A percentile compares a stretch with the other conserved stretches of the same genome.
Conservation (phyloP, 1,140 invertebrate genomes). For the Macrobrachium nipponense region DNA sequence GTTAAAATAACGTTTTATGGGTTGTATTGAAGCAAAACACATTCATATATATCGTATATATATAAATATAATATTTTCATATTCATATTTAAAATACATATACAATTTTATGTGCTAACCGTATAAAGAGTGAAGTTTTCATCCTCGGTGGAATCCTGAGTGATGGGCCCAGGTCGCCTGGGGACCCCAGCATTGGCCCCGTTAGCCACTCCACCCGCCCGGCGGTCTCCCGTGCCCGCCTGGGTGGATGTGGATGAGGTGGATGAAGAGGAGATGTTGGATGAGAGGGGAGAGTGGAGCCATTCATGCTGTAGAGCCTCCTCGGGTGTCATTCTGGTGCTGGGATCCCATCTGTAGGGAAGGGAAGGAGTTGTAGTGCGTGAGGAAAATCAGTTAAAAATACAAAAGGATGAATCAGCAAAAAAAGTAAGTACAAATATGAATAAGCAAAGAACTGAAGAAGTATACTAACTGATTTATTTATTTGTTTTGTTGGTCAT, state of each 20-base stretch:
- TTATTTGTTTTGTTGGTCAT: too few relatives aligned
- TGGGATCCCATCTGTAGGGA: constrained; percentile 88
- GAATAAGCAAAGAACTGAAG: too few relatives aligned
- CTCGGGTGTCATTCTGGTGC: constrained; percentile 90
- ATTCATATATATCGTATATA: too few relatives aligned
- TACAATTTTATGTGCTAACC: neutral
- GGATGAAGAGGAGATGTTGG: constrained; percentile 18
- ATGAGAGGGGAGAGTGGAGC: constrained; percentile 66
- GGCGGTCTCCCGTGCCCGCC: constrained; percentile 67
- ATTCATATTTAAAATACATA: too few relatives aligned
- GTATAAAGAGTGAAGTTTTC: constrained; percentile 59
- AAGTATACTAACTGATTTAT: too few relatives aligned
- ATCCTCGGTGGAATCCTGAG: constrained; percentile 60
- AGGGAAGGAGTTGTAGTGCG: neutral
- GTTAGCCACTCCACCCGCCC: constrained; percentile 39
- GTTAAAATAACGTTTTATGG: too few relatives aligned
- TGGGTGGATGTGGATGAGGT: constrained; percentile 59
- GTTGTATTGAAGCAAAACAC: too few relatives aligned
- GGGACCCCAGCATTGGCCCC: constrained; percentile 1
- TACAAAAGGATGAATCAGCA: too few relatives aligned
- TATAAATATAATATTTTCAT: too few relatives aligned
- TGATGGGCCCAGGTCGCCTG: constrained; percentile 44
- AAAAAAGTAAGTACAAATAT: too few relatives aligned
- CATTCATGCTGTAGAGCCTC: constrained; percentile 76
- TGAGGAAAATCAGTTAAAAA: too few relatives aligned